Base-by-base conservation (phyloP, 2,888 invertebrate genomes). In the Macroteleia sp. region DNA sequence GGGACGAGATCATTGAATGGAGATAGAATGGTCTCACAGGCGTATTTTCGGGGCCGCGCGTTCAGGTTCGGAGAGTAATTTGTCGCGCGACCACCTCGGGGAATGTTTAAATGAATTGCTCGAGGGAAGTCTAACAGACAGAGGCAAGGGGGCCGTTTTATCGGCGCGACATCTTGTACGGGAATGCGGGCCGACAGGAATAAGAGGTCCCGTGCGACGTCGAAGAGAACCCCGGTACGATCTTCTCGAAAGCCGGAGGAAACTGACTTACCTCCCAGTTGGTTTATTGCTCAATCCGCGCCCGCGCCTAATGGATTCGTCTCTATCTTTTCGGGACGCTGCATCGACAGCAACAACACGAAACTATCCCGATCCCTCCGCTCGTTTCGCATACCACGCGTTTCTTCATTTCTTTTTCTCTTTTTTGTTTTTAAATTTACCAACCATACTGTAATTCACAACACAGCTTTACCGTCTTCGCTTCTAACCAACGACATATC, bases 131-230 rank as follows among this genome's bases (percentile, higher is more conserved):
- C 52, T 52, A 46, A 70, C 75, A 71, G 77, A 66, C 39, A 62
- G 50, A 66, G 77, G 62, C 77, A 56, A 67, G 42, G 77, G 76
- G 73, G 74, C 83, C 83, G 81, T 86, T 89, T 91, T 91, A 91
- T 91, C 91, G 90, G 90, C 87, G 89, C 90, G 91, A 91, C 90
- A 91, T 91, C 91, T 91, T 91, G 91, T 91, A 90, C 83, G 90
- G 87, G 90, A 90, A 90, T 90, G 90, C 89, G 90, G 90, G 90
- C 86, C 88, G 82, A 86, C 86, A 86, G 86, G 85, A 87, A 88
- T 86, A 86, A 86, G 86, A 84, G 84, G 81, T 82, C 74, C 71
- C 61, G 28, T 52, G 64, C 61, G 2, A 20, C n/a, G 48, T 14
- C 61, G 10, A 20, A 19, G 30, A 42, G 41, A 30, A 50, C 20